These are phyloP conservation scores for Stigmatopora nigra DNA, from an alignment of 2,113 vertebrate species.

Conservation along the genomic window DNA sequence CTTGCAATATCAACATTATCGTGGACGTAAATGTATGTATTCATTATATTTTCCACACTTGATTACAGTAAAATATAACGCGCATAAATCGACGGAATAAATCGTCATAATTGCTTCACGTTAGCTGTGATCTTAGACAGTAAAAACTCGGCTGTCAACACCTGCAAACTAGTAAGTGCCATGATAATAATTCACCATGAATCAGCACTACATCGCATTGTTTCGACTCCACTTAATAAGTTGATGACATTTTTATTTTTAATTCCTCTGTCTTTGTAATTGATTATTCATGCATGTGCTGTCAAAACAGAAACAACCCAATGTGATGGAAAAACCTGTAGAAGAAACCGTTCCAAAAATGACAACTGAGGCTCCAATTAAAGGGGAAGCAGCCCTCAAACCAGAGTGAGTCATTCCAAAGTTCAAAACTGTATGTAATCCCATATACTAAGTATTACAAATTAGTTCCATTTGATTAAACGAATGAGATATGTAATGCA, in stretches of 20 bases:
- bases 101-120: neutral
- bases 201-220: neutral
- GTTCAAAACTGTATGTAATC: neutral
- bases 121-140: neutral
- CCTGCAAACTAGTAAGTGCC: neutral
- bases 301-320: neutral
- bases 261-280: neutral
- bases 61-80: neutral
- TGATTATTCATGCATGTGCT: neutral
- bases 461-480: too few relatives aligned
- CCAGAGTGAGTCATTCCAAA: slow-evolving; percentile 49
- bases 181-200: neutral
- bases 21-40: neutral
- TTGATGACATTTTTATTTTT: neutral
- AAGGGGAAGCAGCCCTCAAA: slow-evolving; percentile 65
- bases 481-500: too few relatives aligned
- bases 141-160: neutral
- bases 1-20: neutral
- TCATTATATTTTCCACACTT: neutral
- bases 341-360: slow-evolving; percentile 13
- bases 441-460: too few relatives aligned
- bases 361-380: slow-evolving; percentile 16
- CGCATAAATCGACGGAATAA: neutral
- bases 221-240: neutral
- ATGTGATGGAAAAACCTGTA: slow-evolving; percentile 41